These are phyloP conservation scores for Mormyrus hasselquistii DNA, from an alignment of 2,797 vertebrate genomes.

Conservation along the genomic window DNA sequence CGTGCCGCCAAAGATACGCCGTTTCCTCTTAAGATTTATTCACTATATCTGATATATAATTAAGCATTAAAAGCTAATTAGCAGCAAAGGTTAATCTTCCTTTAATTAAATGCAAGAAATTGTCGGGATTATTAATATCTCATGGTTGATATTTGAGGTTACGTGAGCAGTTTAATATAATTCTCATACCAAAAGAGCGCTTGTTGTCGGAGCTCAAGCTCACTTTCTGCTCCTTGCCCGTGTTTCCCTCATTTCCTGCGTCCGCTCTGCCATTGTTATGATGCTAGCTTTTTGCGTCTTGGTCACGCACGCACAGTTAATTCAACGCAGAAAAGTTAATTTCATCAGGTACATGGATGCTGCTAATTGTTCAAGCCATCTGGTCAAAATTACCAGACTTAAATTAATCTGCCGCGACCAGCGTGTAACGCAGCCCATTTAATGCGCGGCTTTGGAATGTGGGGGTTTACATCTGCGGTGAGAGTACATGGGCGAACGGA, in stretches of 20 bases:
- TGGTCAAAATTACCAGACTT: background rate
- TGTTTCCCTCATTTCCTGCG: background rate
- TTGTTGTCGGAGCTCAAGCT: background rate
- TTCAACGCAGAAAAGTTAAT: background rate
- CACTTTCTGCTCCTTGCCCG: background rate
- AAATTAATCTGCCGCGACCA: background rate
- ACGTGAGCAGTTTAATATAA: background rate
- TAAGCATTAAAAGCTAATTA: conserved; percentile 11
- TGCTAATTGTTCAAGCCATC: background rate
- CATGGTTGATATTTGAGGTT: conserved; percentile 3
- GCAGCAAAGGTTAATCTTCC: background rate
- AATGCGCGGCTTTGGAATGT: background rate
- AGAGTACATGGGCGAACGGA: background rate
- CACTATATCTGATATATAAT: background rate
- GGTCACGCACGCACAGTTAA: no score
- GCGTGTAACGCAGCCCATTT: background rate
- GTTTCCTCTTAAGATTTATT: conserved; percentile 9
- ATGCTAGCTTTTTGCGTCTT: background rate
- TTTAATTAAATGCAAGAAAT: background rate
- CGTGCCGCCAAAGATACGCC: background rate
- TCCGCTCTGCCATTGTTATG: background rate
- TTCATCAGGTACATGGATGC: background rate
- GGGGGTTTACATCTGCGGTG: background rate
- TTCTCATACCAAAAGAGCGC: background rate
- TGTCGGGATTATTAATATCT: conserved; percentile 1